Conservation (phyloP, 2,888 invertebrate species). For the Philonicus albiceps region DNA sequence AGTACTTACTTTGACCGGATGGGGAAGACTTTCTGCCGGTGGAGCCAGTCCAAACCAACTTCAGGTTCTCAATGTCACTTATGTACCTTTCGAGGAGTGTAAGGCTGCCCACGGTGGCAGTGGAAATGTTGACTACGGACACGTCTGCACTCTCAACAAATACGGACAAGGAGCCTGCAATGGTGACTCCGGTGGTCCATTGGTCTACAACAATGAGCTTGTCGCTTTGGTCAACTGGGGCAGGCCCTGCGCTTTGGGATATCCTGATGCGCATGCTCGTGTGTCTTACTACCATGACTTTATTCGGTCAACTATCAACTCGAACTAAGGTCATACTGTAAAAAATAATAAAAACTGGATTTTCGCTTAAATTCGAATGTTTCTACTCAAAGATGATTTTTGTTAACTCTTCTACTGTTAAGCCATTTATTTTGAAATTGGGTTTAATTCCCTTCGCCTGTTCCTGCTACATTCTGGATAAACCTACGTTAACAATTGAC, state of each 20-base stretch:
- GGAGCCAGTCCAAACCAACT: slow-evolving; percentile 65
- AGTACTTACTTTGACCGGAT: slow-evolving; percentile 67
- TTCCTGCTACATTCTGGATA: no score
- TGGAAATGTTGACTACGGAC: slow-evolving; percentile 66
- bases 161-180: slow-evolving; percentile 65
- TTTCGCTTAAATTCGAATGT: neutral
- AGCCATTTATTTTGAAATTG: no score
- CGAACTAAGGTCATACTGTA: neutral
- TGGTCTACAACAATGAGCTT: slow-evolving; percentile 55
- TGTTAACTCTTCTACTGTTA: no score
- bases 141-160: slow-evolving; percentile 67
- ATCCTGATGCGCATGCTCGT: slow-evolving; percentile 59
- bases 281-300: slow-evolving; percentile 57
- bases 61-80: slow-evolving; percentile 65
- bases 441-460: no score
- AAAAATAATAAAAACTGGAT: neutral
- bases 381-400: neutral
- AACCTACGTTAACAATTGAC: no score
- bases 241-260: slow-evolving; percentile 58
- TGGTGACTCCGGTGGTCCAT: slow-evolving; percentile 58
- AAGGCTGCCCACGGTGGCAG: slow-evolving; percentile 58
- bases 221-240: slow-evolving; percentile 61
- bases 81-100: slow-evolving; percentile 66
- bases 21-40: slow-evolving; percentile 67
- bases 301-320: slow-evolving; percentile 53